Evolutionary conservation across 2,113 vertebrate genomes (phyloP).

Genomic region (human (Homo sapiens)): GRCh38 chr1:50330501-50331000

Average conservation of each 20-base stretch:
- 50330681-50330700: neutral
- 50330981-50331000: neutral
- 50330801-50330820: neutral
- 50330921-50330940: neutral
- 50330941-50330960: neutral
- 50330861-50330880: neutral
- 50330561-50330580: neutral
- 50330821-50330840: neutral
- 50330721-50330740: slow-evolving; percentile 3
- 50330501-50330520: slow-evolving; percentile 40
- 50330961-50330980: neutral
- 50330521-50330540: slow-evolving; percentile 48
- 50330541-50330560: slow-evolving; percentile 29
- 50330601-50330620: neutral
- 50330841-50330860: neutral
- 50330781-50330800: neutral
- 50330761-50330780: slow-evolving; percentile 21
- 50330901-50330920: neutral
- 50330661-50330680: slow-evolving; percentile 1
- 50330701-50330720: neutral
- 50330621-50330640: neutral
- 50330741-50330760: slow-evolving; percentile 40
- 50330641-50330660: neutral
- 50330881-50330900: neutral
- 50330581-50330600: slow-evolving; percentile 7